Evolutionary conservation across 2,797 vertebrate genomes (phyloP), one percentile per base, ranked within the genome.

Genomic region (Pseudochaenichthys georgianus): DNA sequence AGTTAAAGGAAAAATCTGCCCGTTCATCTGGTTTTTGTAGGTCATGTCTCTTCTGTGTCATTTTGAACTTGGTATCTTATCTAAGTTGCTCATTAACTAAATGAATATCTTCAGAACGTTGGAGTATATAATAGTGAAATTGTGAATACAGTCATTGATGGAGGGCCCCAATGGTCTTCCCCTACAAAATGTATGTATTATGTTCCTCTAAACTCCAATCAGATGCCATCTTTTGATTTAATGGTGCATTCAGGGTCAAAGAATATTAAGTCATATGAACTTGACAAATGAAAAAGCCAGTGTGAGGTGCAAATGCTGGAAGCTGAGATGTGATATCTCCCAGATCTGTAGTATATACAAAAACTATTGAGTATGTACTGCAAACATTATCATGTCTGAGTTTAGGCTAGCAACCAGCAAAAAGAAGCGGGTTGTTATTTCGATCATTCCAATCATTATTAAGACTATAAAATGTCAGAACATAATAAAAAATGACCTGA

Each of bases 1-100:
- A 41, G 45, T 61, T 71, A 50, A 60, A 67, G 74, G 66, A 78
- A 75, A 77, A 73, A 82, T 81, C 67, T 61, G 63, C 80, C 53
- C 38, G 73, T 31, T 55, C 4, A 68, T 70, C 43, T 11, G 10
- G 34, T 15, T 13, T 38, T 38, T 38, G 34, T 38, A 38, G 8
- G 9, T 23, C 31, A 21, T 9, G 28, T 51, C 28, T 53, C 11
- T 10, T 50, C 38, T 41, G 3, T 41, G 4, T 28, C 0, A 13
- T 38, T 38, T 38, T 38, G 34, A 38, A 38, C 34, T 8, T 34
- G n/a, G 51, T 21, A 5, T 4, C 21, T 21, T 76, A 12, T 58
- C 12, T n/a, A 2, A 17, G 9, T 38, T 19, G 19, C 41, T 7
- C 50, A 31, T 59, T 17, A 34, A 34, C 54, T 66, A 0, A 55